A percentile compares a stretch with the other conserved stretches of the same genome.
These are phyloP conservation scores for Trissolcus brochymenae DNA, from an alignment of 2,888 invertebrate species.

Conservation along the genomic window DNA sequence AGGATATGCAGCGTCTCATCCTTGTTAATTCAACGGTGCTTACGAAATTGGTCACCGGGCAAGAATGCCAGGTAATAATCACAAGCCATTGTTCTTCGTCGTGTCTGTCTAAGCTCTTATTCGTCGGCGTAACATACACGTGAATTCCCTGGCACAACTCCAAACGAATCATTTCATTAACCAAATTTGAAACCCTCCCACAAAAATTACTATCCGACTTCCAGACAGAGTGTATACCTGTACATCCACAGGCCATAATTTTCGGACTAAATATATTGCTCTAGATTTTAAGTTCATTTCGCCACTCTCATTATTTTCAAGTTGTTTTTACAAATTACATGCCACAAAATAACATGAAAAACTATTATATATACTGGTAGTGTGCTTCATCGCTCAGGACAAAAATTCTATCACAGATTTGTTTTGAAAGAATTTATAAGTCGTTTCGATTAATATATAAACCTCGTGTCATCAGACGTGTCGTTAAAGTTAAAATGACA, in stretches of 20 bases:
- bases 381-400: too few species aligned
- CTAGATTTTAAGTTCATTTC: not conserved
- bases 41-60: constrained; percentile 45
- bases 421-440: too few species aligned
- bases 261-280: not conserved
- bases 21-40: constrained; percentile 43
- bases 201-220: constrained; percentile 10
- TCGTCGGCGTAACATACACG: constrained; percentile 24
- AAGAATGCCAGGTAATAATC: constrained; percentile 46
- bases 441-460: too few species aligned
- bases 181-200: constrained; percentile 35
- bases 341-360: too few species aligned
- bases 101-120: constrained; percentile 40
- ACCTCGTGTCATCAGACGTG: too few species aligned
- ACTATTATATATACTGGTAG: too few species aligned
- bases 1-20: constrained; percentile 52
- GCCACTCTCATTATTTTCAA: not conserved
- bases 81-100: constrained; percentile 40
- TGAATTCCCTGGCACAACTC: constrained; percentile 30
- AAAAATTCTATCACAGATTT: too few species aligned
- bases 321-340: too few species aligned
- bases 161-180: constrained; percentile 45
- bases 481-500: too few species aligned
- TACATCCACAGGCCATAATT: too few species aligned
- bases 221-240: too few species aligned